These are phyloP conservation scores for Oryzias woworae DNA, from an alignment of 2,113 vertebrate genomes.

Conservation along the genomic window DNA sequence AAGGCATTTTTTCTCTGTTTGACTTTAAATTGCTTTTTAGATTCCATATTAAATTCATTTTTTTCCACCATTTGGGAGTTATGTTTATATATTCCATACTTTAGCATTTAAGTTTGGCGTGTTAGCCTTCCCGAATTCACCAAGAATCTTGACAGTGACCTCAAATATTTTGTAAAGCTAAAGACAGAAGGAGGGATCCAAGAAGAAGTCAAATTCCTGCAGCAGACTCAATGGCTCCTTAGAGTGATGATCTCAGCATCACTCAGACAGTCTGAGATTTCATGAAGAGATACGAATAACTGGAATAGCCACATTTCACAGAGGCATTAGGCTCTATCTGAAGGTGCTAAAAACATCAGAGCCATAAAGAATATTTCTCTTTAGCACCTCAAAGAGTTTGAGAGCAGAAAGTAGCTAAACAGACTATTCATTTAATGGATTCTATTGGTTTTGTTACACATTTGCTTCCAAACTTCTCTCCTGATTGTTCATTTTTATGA, in stretches of 20 bases:
- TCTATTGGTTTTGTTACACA: background rate
- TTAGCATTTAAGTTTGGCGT: background rate
- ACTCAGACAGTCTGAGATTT: slow-evolving; percentile 8
- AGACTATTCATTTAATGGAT: background rate
- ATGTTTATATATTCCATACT: background rate
- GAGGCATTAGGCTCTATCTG: background rate
- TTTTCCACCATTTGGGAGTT: too few relatives aligned
- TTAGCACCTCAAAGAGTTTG: background rate
- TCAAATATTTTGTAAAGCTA: slow-evolving; percentile 1
- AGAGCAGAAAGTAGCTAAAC: background rate
- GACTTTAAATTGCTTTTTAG: background rate
- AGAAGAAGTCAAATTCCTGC: background rate
- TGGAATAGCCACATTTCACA: background rate
- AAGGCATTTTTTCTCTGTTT: background rate
- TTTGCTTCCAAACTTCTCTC: background rate
- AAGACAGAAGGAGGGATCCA: background rate
- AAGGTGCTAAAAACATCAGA: background rate
- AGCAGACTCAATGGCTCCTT: background rate
- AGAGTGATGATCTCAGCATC: slow-evolving; percentile 11
- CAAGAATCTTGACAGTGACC: background rate
- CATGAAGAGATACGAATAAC: background rate
- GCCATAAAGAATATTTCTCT: background rate
- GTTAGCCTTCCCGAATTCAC: background rate
- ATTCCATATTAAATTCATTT: background rate
- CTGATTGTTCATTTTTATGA: too few relatives aligned